phyloP scores from a whole-genome alignment of 2,113 vertebrate genomes.

The Panurus biarmicus region DNA sequence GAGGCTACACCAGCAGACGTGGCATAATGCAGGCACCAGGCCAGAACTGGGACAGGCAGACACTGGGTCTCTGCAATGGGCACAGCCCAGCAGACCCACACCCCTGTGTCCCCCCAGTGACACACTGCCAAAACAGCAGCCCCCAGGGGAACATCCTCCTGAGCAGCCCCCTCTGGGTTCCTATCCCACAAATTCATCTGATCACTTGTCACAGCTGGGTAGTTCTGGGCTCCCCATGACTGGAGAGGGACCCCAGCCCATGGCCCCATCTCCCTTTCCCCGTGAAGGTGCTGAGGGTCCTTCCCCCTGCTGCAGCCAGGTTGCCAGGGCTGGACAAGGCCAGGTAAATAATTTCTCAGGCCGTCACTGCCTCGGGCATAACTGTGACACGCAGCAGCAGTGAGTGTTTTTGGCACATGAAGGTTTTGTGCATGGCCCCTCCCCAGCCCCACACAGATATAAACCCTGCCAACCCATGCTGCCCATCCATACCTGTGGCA shows the following conservation, averaged over 20 bases:
- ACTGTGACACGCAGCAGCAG: neutral
- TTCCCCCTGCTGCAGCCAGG: neutral
- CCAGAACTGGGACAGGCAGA: neutral
- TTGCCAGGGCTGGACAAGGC: neutral
- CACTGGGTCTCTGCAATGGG: accelerated
- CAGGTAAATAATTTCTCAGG: constrained; percentile 49
- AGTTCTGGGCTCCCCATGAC: neutral
- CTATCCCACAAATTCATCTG: neutral
- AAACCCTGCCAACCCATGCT: neutral
- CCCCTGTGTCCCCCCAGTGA: neutral
- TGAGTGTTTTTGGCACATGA: neutral
- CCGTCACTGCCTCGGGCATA: constrained; percentile 8
- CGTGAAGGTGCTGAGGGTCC: neutral
- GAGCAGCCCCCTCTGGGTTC: neutral
- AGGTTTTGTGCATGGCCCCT: neutral
- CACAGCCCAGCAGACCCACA: neutral
- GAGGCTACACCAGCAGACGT: accelerated
- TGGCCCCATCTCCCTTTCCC: neutral
- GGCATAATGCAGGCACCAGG: neutral
- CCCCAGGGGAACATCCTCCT: neutral
- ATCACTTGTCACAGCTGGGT: neutral
- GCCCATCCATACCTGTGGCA: neutral
- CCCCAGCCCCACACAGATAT: neutral
- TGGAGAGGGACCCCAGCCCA: neutral
- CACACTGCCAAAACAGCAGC: neutral